Evolutionary conservation across 2,797 vertebrate genomes (phyloP).

Genomic region (Chelon labrosus): DNA sequence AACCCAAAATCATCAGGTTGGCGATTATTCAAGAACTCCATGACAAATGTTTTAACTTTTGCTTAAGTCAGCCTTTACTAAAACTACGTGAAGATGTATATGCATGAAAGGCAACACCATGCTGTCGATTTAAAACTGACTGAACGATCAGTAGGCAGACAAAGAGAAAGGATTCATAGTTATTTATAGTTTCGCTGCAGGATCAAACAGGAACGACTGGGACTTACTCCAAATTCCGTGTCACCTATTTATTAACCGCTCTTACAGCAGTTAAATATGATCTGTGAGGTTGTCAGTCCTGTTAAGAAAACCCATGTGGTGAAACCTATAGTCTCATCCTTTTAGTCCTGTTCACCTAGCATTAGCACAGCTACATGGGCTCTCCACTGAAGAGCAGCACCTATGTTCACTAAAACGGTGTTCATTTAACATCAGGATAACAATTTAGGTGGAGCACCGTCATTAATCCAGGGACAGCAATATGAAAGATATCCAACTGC

Average conservation of each 20-base stretch:
- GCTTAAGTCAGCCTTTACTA: too few species aligned
- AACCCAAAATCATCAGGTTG: neutral
- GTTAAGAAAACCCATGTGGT: too few species aligned
- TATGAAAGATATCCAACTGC: too few species aligned
- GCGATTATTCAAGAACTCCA: constrained; percentile 12
- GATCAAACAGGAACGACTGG: constrained; percentile 7
- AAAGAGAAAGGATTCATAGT: neutral
- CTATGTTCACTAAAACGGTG: too few species aligned
- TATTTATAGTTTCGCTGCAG: constrained; percentile 23
- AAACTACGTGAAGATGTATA: neutral
- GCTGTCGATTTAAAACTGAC: neutral
- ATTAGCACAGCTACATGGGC: too few species aligned
- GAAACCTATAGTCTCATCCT: too few species aligned
- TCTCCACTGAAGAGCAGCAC: too few species aligned
- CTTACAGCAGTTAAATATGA: neutral
- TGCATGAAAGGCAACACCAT: constrained; percentile 12
- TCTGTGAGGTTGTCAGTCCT: too few species aligned
- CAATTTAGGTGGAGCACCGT: too few species aligned
- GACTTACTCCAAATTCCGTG: constrained; percentile 4
- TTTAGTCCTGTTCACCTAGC: too few species aligned
- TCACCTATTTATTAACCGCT: constrained; percentile 10
- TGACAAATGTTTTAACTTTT: neutral
- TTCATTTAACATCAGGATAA: too few species aligned
- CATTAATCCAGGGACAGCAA: too few species aligned
- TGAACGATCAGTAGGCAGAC: constrained; percentile 1